Evolutionary conservation across 1,140 invertebrate genomes (phyloP).

Genomic region (Limonius californicus): DNA sequence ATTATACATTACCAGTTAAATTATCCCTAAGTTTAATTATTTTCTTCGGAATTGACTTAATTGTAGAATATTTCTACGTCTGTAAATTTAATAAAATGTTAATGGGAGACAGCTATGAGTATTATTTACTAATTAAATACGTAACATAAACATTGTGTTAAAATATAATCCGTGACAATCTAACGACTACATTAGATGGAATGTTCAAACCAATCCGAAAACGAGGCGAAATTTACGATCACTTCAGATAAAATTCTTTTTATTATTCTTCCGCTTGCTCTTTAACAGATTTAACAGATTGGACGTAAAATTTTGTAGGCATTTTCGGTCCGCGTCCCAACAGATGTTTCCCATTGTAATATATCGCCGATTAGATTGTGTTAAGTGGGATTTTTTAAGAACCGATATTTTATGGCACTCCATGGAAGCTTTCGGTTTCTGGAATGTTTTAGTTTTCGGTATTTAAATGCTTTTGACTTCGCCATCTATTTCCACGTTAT

Average conservation of each 20-base stretch:
- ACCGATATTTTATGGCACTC: conserved; percentile 14
- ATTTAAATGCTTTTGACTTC: conserved; percentile 6
- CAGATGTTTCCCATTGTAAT: conserved; percentile 23
- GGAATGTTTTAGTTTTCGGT: not conserved
- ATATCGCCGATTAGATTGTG: conserved; percentile 24
- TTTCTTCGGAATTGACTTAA: no score
- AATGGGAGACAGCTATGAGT: not conserved
- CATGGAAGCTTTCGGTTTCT: no score
- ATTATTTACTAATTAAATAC: no score
- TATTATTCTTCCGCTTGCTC: not conserved
- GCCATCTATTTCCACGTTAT: not conserved
- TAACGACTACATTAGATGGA: no score
- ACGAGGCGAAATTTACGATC: not conserved
- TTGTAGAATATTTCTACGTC: no score
- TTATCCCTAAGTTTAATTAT: no score
- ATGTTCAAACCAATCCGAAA: not conserved
- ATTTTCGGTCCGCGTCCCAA: conserved; percentile 13
- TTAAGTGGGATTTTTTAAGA: conserved; percentile 17
- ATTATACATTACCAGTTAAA: no score
- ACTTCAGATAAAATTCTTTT: not conserved
- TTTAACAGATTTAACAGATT: conserved; percentile 7
- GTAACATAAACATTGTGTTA: no score
- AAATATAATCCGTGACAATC: no score
- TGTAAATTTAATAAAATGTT: no score
- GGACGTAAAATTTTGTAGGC: conserved; percentile 21